Conservation (phyloP, 2,888 invertebrate species). For the Cheilosia soror region DNA sequence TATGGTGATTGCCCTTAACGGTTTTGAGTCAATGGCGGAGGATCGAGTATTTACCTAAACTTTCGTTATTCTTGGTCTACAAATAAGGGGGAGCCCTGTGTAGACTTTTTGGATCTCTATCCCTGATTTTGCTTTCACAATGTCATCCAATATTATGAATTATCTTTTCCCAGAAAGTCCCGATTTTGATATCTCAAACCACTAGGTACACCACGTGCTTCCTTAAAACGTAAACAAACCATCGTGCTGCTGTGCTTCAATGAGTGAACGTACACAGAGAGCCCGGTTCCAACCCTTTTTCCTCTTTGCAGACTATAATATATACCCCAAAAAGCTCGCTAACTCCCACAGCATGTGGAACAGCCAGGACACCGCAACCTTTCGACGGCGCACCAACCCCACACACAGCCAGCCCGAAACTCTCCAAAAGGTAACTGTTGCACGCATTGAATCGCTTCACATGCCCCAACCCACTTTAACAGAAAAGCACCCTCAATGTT, state of each 20-base stretch:
- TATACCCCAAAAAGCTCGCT: conserved; percentile 26
- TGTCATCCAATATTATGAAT: no score
- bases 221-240: conserved; percentile 64
- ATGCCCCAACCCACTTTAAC: conserved; percentile 13
- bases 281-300: not conserved
- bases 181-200: no score
- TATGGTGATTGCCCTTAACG: no score
- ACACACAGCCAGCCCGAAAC: conserved; percentile 15
- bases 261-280: conserved; percentile 16
- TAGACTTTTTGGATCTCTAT: no score
- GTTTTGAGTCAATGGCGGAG: no score
- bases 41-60: no score
- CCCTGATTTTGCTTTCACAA: no score
- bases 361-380: conserved; percentile 46
- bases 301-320: conserved; percentile 49
- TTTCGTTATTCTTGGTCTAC: no score
- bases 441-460: conserved; percentile 30
- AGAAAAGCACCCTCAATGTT: conserved; percentile 35
- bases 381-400: conserved; percentile 1
- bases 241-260: not conserved
- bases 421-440: conserved; percentile 68
- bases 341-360: not conserved
- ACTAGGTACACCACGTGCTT: conserved; percentile 52
- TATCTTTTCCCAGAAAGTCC: no score
- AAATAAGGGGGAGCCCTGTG: no score